Percentiles rank a stretch among this genome's conserved stretches.
These are phyloP conservation scores for Macquaria ambigua DNA, from an alignment of 2,113 vertebrate genomes.

Conservation along the genomic window DNA sequence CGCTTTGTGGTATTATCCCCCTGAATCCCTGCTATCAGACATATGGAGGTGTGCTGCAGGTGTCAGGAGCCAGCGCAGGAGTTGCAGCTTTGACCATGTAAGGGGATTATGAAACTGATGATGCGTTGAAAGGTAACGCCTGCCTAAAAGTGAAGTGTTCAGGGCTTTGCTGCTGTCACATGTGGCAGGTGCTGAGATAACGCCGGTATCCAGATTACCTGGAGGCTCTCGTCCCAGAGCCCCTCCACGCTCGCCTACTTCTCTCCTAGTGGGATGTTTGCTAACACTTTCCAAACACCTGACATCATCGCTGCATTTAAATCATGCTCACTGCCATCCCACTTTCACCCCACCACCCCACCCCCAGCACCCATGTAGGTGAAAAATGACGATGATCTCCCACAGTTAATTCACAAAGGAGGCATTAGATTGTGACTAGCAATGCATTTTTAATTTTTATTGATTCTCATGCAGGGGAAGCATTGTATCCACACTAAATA, in stretches of 20 bases:
- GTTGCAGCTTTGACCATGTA: slow-evolving; percentile 78
- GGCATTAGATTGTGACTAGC: not conserved
- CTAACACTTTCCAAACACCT: slow-evolving; percentile 60
- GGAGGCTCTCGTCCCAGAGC: slow-evolving; percentile 58
- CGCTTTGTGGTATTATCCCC: slow-evolving; percentile 70
- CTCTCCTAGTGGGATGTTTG: slow-evolving; percentile 52
- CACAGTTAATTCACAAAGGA: slow-evolving; percentile 12
- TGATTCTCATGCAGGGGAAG: not conserved
- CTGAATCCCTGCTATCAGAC: slow-evolving; percentile 73
- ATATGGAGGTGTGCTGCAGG: slow-evolving; percentile 60
- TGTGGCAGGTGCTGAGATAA: slow-evolving; percentile 80
- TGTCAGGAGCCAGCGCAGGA: slow-evolving; percentile 70
- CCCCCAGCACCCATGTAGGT: not conserved
- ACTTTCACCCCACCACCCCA: slow-evolving; percentile 28
- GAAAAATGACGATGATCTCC: not conserved
- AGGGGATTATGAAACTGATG: slow-evolving; percentile 86
- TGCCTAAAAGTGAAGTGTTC: slow-evolving; percentile 81
- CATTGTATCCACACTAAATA: not conserved
- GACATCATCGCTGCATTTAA: slow-evolving; percentile 54
- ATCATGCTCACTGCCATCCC: not conserved
- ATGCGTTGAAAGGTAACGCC: slow-evolving; percentile 82
- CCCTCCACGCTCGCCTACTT: slow-evolving; percentile 1
- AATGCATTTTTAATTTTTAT: not conserved
- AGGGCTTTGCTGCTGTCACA: slow-evolving; percentile 77
- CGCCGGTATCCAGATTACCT: slow-evolving; percentile 78